These are phyloP conservation scores for Scotopteryx bipunctaria DNA, from an alignment of 2,888 invertebrate genomes.

Conservation along the genomic window DNA sequence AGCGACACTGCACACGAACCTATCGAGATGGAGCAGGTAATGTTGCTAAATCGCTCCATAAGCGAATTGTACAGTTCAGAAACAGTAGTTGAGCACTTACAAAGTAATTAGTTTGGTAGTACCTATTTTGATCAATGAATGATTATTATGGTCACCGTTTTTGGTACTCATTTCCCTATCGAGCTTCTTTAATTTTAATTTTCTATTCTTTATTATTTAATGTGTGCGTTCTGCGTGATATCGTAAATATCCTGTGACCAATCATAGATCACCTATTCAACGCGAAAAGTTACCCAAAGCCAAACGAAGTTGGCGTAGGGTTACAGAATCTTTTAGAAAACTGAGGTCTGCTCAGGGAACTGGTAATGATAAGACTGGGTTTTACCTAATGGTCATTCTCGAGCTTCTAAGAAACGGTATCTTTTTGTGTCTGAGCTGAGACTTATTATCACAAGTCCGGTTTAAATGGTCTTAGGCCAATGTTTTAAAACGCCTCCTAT, in stretches of 20 bases:
- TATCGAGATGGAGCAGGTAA: slow-evolving; percentile 11
- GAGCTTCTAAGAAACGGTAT: slow-evolving; percentile 22
- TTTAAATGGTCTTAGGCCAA: slow-evolving; percentile 3
- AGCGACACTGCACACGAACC: slow-evolving; percentile 48
- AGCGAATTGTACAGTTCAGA: not conserved
- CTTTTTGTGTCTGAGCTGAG: slow-evolving; percentile 19
- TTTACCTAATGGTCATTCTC: slow-evolving; percentile 17
- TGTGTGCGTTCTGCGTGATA: no score
- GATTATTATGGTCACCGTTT: no score
- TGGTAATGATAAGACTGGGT: slow-evolving; percentile 8
- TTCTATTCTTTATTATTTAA: no score
- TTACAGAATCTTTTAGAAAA: not conserved
- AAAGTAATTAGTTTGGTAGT: no score
- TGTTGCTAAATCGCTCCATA: not conserved
- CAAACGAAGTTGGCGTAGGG: not conserved
- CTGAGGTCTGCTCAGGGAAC: not conserved
- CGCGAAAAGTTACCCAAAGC: no score
- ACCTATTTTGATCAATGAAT: no score
- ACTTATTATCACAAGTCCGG: slow-evolving; percentile 13
- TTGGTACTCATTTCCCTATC: no score
- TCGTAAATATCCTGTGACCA: no score
- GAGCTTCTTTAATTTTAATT: no score
- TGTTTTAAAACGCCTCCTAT: not conserved
- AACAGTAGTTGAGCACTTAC: no score
- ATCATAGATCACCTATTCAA: no score